A percentile compares a stretch with the other conserved stretches of the same genome.
These are phyloP conservation scores for Campylomormyrus tamandua DNA, from an alignment of 2,113 vertebrate species.

Conservation along the genomic window DNA sequence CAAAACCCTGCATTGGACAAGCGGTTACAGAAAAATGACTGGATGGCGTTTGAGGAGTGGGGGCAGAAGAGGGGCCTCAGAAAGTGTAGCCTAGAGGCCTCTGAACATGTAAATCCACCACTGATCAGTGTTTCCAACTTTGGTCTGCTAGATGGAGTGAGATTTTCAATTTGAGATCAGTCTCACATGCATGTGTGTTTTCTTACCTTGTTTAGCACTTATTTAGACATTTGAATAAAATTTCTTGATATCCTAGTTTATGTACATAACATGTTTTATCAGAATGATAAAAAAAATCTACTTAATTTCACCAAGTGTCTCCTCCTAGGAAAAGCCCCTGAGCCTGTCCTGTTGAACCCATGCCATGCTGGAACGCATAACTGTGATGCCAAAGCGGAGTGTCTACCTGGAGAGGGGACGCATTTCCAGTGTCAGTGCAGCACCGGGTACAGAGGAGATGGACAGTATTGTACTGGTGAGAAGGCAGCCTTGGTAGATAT, in stretches of 20 bases:
- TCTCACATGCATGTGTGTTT: not conserved
- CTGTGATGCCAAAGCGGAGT: conserved; percentile 74
- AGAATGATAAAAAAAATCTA: not conserved
- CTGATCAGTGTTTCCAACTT: not conserved
- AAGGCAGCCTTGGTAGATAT: not conserved
- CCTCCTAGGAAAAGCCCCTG: conserved; percentile 33
- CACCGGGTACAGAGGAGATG: conserved; percentile 69
- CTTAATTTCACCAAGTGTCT: not conserved
- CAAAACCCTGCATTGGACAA: not conserved
- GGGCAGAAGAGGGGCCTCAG: not conserved
- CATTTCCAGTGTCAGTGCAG: conserved; percentile 76
- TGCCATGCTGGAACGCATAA: conserved; percentile 73
- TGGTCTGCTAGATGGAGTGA: not conserved
- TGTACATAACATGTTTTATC: not conserved
- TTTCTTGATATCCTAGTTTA: not conserved
- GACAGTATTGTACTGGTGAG: conserved; percentile 77
- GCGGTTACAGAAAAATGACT: not conserved
- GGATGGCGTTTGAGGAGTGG: not conserved
- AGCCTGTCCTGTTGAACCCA: conserved; percentile 57
- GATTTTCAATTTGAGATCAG: not conserved
- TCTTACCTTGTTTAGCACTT: not conserved
- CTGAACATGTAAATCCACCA: conserved; percentile 7
- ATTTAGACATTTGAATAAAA: not conserved
- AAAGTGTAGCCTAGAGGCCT: not conserved
- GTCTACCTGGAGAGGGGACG: conserved; percentile 57